Conservation (phyloP, 1,140 invertebrate species). For the Lysiphlebus fabarum region DNA sequence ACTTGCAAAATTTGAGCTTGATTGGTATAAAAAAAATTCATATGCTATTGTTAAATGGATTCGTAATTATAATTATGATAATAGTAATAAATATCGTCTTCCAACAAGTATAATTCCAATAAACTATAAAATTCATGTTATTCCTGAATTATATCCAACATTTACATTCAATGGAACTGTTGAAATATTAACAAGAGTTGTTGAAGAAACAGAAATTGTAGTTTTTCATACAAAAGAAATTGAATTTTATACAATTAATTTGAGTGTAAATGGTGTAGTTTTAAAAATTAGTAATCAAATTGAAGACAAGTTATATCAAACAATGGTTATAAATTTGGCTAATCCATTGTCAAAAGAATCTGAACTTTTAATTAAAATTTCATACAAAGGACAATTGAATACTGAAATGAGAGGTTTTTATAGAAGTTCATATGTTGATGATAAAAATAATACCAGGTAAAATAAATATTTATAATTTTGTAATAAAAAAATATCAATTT, state of each 20-base stretch:
- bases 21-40: conserved; percentile 22
- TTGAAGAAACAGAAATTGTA: conserved; percentile 49
- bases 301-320: conserved; percentile 20
- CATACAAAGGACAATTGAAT: conserved; percentile 57
- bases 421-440: conserved; percentile 66
- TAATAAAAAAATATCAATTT: too few species aligned
- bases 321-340: conserved; percentile 42
- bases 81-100: conserved; percentile 28
- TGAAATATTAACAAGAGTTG: conserved; percentile 47
- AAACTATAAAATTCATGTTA: conserved; percentile 25
- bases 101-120: conserved; percentile 31
- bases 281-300: not conserved
- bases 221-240: conserved; percentile 57
- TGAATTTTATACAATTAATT: conserved; percentile 22
- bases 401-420: conserved; percentile 75
- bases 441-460: conserved; percentile 45
- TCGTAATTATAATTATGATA: conserved; percentile 10
- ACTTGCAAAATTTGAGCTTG: conserved; percentile 31
- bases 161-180: conserved; percentile 56
- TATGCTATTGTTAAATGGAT: conserved; percentile 28
- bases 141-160: conserved; percentile 14
- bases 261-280: conserved; percentile 16
- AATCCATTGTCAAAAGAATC: conserved; percentile 34
- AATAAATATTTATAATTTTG: not conserved
- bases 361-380: conserved; percentile 52